These are phyloP conservation scores for Busseola fusca DNA, from an alignment of 2,888 invertebrate species.

Conservation along the genomic window DNA sequence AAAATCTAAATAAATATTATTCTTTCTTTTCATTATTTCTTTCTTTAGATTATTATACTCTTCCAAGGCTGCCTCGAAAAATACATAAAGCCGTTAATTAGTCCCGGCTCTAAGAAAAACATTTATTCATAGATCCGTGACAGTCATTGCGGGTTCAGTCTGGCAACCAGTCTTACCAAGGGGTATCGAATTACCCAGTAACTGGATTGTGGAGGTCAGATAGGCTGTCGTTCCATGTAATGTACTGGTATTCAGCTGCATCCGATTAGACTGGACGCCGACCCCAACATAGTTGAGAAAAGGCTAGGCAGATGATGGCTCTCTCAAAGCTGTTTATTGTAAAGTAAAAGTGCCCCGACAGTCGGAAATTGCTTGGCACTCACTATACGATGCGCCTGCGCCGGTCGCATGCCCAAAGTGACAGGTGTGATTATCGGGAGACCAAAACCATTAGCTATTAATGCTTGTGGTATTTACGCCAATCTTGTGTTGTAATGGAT, in stretches of 20 bases:
- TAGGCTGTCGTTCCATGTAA: not conserved
- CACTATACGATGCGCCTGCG: slow-evolving; percentile 34
- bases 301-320: not conserved
- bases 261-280: too few species aligned
- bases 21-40: not conserved
- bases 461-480: slow-evolving; percentile 33
- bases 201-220: not conserved
- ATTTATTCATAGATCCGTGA: not conserved
- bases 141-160: not conserved
- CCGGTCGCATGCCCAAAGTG: slow-evolving; percentile 23
- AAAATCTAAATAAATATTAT: not conserved
- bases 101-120: not conserved
- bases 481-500: slow-evolving; percentile 13
- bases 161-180: not conserved
- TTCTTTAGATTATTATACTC: not conserved
- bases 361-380: slow-evolving; percentile 38
- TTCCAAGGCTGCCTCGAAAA: not conserved
- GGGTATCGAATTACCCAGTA: not conserved
- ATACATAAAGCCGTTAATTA: not conserved
- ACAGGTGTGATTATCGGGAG: slow-evolving; percentile 35
- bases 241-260: not conserved
- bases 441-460: slow-evolving; percentile 27
- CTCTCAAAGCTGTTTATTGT: slow-evolving; percentile 12
- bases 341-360: slow-evolving; percentile 30
- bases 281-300: not conserved